Evolutionary conservation across 2,113 vertebrate genomes (phyloP), one percentile per base, ranked within the genome.

Genomic region (Gasterosteus aculeatus): DNA sequence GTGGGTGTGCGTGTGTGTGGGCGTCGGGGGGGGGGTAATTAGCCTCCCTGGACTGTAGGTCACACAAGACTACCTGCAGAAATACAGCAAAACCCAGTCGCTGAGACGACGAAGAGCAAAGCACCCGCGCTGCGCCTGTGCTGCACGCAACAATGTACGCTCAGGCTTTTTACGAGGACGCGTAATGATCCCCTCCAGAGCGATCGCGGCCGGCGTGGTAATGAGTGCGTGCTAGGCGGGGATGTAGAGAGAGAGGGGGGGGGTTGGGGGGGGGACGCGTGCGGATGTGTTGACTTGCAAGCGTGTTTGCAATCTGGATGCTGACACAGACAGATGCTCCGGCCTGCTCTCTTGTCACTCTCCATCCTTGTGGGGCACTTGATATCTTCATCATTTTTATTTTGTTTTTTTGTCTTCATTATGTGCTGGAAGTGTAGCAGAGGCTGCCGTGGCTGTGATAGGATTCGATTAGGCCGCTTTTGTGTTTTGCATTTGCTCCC

Each of bases 291-390:
- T 80, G 76, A 77, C 85, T 85, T 77, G 80, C 63, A 47, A 73
- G 77, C 41, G 59, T 26, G 76, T 80, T 71, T 49, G 61, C 88
- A 89, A 70, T 80, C 80, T 86, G 85, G 79, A 65, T 83, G 19
- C 56, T 86, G 83, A 85, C 81, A 80, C 61, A 69, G 76, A 76
- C 86, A 91, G 84, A 90, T 90, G 89, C 84, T 87, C 61, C 0
- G 51, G 78, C 78, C 70, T 63, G 87, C 72, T 86, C 85, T 77
- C 77, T 60, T 88, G 87, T 90, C 87, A 79, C 80, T 86, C 70
- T 86, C 69, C 72, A 72, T 87, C 71, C 80, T 84, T 70, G 42
- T 35, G 82, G 56, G 71, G 29, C 18, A 47, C 16, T 76, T 76
- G 68, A 88, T 70, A 58, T 71, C 83, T 88, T 86, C 56, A 79